Evolutionary conservation across 2,888 invertebrate species (phyloP), one percentile per base, ranked within the genome.

Genomic region (Myathropa florea): DNA sequence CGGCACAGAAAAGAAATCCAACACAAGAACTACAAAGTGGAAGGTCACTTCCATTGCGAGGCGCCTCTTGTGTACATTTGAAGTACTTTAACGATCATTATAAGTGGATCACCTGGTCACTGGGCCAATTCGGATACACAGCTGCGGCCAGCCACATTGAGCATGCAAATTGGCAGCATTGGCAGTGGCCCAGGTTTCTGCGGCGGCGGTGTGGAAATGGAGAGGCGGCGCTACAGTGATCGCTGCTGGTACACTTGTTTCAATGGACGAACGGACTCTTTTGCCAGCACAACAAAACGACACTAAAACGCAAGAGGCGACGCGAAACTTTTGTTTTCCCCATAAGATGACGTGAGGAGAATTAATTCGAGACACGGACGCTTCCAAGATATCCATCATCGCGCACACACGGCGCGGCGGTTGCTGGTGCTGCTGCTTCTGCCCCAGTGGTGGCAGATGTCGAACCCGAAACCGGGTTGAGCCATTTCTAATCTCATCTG

Each of bases 41-140:
- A 85, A 85, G 85, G 85, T 85, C 85, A 85, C 82, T 70, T 82
- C 83, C 68, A 85, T 55, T 55, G 67, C 67, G 71, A 70, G 78
- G 77, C 76, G 68, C 72, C 85, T 81, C 76, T 72, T 55, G 81
- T 70, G 81, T 46, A 78, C 71, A 71, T 64, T 86, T 73, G 77
- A 78, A 68, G 85, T 73, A 78, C 71, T 75, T 71, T 83, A 83
- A 86, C 83, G 75, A 86, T 75, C 86, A 83, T 86, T 79, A 83
- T 79, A 86, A 86, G 86, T 86, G 86, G 86, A 86, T 86, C 86
- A 86, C 75, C 86, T 86, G 86, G 86, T 86, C 86, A 86, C 78
- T 86, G 86, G 86, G 86, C 78, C 86, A 83, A 86, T 86, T 86
- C 79, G 75, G 86, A 83, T 78, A 78, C 63, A 78, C 36, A 18